Evolutionary conservation across 2,113 vertebrate species (phyloP).

Genomic region (Cynocephalus volans): DNA sequence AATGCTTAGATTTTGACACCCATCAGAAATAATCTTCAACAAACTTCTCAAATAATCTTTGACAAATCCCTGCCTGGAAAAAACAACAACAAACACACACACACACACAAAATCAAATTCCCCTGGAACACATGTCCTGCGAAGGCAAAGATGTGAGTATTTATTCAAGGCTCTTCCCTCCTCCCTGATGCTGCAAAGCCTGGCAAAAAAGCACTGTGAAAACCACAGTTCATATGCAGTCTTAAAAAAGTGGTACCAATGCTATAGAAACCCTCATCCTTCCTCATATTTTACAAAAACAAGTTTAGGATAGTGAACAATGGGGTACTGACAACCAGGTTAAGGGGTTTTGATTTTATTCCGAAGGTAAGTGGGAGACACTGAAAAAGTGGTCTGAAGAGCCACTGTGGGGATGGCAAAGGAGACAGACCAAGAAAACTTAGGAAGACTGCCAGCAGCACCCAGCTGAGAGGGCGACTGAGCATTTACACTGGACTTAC

Average conservation of each 20-base stretch:
- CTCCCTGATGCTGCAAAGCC: not conserved
- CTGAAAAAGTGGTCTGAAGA: not conserved
- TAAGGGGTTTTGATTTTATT: not conserved
- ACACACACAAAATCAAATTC: not conserved
- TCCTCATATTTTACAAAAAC: not conserved
- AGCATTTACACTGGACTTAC: not conserved
- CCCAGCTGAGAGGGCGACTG: not conserved
- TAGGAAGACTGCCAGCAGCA: not conserved
- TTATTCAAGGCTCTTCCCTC: not conserved
- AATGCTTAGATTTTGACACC: conserved; percentile 9
- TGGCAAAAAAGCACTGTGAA: not conserved
- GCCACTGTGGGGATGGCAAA: too few species aligned
- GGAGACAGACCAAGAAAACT: not conserved
- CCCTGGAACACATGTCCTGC: not conserved
- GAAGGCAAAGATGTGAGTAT: not conserved
- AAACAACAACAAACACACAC: not conserved
- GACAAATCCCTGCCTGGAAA: not conserved
- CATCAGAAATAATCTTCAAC: conserved; percentile 28
- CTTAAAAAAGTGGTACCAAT: not conserved
- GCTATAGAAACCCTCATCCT: not conserved
- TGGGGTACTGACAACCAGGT: not conserved
- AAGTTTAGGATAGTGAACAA: not conserved
- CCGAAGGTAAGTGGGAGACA: not conserved
- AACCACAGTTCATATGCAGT: not conserved
- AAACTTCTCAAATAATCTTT: conserved; percentile 12